These are phyloP conservation scores for Synergus gifuensis DNA, from an alignment of 2,888 invertebrate species.

Conservation along the genomic window DNA sequence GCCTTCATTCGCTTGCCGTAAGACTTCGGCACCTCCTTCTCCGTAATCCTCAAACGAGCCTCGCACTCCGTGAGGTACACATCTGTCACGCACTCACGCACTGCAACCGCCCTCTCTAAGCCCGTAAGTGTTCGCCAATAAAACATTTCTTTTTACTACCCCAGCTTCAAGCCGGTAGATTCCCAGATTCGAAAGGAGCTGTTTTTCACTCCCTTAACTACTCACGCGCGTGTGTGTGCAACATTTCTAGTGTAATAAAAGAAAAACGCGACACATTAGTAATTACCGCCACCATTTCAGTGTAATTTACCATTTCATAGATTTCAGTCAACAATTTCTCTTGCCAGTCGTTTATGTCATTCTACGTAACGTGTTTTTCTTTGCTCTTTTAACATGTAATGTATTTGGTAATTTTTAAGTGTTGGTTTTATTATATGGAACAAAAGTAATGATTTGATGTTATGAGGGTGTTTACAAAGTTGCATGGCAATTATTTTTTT, in stretches of 20 bases:
- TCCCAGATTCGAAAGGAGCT: background rate
- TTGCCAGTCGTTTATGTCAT: background rate
- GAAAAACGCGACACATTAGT: background rate
- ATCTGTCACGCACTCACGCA: conserved; percentile 66
- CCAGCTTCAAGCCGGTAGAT: background rate
- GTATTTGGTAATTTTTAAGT: too few relatives aligned
- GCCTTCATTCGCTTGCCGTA: conserved; percentile 67
- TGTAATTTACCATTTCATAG: background rate
- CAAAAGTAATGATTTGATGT: too few relatives aligned
- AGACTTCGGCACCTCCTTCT: conserved; percentile 76
- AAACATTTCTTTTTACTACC: conserved; percentile 31
- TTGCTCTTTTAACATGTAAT: background rate
- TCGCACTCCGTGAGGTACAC: conserved; percentile 75
- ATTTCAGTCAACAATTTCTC: background rate
- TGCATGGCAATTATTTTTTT: too few relatives aligned
- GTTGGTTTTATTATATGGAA: too few relatives aligned
- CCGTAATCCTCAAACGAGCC: conserved; percentile 76
- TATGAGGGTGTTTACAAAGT: too few relatives aligned
- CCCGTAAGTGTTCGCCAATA: conserved; percentile 46
- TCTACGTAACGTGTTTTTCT: background rate
- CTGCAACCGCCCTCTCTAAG: conserved; percentile 46
- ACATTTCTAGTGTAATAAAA: background rate
- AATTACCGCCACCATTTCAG: background rate
- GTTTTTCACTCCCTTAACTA: background rate
- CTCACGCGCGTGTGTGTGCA: conserved; percentile 24